Percentiles rank a stretch among this genome's conserved stretches.
phyloP scores from a whole-genome alignment of 2,888 invertebrate genomes.

The Chloromyia formosa region DNA sequence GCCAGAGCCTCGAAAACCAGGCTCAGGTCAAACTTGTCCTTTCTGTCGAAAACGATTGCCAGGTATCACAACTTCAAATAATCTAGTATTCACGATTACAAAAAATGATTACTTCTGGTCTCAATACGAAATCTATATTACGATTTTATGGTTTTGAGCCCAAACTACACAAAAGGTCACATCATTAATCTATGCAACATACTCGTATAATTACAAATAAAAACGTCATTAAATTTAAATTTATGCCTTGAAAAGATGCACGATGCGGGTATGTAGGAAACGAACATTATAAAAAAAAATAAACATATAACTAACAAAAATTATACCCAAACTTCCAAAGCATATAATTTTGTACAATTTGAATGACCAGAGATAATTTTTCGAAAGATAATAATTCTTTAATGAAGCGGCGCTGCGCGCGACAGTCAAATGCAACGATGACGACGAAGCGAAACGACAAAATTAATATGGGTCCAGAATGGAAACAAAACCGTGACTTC shows the following conservation, averaged over 20 bases:
- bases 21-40: no score
- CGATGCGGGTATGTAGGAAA: not conserved
- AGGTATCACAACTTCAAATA: no score
- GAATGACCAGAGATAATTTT: slow-evolving; percentile 6
- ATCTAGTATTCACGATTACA: no score
- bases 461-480: slow-evolving; percentile 36
- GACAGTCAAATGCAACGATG: not conserved
- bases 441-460: slow-evolving; percentile 20
- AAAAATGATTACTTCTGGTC: no score
- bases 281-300: not conserved
- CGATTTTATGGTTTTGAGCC: no score
- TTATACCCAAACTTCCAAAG: slow-evolving; percentile 34
- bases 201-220: not conserved
- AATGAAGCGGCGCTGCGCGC: slow-evolving; percentile 31
- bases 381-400: slow-evolving; percentile 37
- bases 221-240: slow-evolving; percentile 5
- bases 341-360: slow-evolving; percentile 40
- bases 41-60: no score
- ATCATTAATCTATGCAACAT: slow-evolving; percentile 21
- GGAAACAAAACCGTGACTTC: slow-evolving; percentile 34
- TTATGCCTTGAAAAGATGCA: not conserved
- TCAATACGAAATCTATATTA: no score
- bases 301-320: slow-evolving; percentile 23
- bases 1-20: no score
- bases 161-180: no score